These are phyloP conservation scores for Andrena praecox DNA, from an alignment of 2,888 invertebrate genomes.

Conservation along the genomic window DNA sequence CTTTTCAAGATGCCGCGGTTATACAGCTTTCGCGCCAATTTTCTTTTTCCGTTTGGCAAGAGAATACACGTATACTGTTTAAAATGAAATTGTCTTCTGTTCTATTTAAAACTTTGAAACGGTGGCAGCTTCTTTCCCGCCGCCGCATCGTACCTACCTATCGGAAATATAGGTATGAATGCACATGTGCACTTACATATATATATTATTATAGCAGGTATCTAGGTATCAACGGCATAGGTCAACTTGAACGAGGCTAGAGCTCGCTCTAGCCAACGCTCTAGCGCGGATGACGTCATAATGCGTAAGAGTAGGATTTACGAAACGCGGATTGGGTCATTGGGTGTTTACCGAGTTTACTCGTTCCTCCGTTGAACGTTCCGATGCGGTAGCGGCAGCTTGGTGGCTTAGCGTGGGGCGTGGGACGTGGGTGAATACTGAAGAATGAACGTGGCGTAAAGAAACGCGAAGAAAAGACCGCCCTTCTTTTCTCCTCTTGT, in stretches of 20 bases:
- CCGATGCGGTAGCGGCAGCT: not conserved
- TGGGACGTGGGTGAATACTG: not conserved
- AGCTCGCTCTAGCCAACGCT: no score
- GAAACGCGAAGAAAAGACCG: not conserved
- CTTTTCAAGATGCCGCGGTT: slow-evolving; percentile 62
- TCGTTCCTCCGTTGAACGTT: not conserved
- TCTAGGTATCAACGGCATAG: no score
- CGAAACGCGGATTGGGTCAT: no score
- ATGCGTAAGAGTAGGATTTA: no score
- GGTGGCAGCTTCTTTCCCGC: no score
- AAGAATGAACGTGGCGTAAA: slow-evolving; percentile 5
- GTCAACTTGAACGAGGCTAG: no score
- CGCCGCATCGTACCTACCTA: no score
- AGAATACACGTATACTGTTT: no score
- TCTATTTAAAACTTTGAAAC: not conserved
- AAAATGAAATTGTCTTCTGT: not conserved
- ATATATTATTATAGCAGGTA: no score
- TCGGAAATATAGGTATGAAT: no score
- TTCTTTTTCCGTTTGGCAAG: not conserved
- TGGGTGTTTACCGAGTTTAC: slow-evolving; percentile 12
- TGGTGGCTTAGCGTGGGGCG: not conserved
- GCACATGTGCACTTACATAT: no score
- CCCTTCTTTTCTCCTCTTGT: not conserved
- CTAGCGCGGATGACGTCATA: no score
- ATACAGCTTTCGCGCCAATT: slow-evolving; percentile 17